Base-by-base conservation (phyloP, 92 coral and sea anemone genomes). In the Parazoanthus darwini region DNA sequence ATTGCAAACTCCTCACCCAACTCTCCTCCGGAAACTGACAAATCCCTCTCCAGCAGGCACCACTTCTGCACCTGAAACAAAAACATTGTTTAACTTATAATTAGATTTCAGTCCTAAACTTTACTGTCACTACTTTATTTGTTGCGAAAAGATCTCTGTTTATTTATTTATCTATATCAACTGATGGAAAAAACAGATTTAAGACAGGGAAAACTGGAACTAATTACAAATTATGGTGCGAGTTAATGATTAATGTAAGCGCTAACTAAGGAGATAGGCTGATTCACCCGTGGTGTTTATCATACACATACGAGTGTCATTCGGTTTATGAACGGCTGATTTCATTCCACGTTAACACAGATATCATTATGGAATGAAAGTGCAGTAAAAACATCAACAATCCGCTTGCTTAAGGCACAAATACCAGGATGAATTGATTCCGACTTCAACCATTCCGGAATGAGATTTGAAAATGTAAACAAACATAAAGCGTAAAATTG, bases 21-120 rank as follows among this genome's bases (percentile, higher is more conserved):
- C 71, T 97, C 99, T 65, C 99, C 99, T 6, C 99, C 99, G 22
- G 95, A 97, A 51, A 97, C 81, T 16, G 99, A 94, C 44, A 97
- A 97, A 86, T 97, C 99, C 11, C 90, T 92, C 44, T 97, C 97
- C 85, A 97, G 80, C 79, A 97, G 93, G 71, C 81, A 20, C 94
- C 94, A 97, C 90, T 97, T 97, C 88, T 97, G 99, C 22, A 97
- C 94, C 98, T 96, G 59, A 26, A 92, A 88, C 46, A 10, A 44
- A 51, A 63, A 44, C 36, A 22, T 18, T 6, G 39, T 8, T 20
- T 6, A 72, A 65, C 10, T 35, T 48, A 35, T 23, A 8, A 3
- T 33, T 23, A 8, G 86, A 48, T 9, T 25, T 18, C 0, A 82
- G 15, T 20, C 14, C 15, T 58, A 29, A 48, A 37, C 16, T 7